A percentile compares a stretch with the other conserved stretches of the same genome.
Evolutionary conservation across 30 jellyfish, hydroid and myxozoan genomes (phyloP).

Genomic region (Sanderia malayensis): DNA sequence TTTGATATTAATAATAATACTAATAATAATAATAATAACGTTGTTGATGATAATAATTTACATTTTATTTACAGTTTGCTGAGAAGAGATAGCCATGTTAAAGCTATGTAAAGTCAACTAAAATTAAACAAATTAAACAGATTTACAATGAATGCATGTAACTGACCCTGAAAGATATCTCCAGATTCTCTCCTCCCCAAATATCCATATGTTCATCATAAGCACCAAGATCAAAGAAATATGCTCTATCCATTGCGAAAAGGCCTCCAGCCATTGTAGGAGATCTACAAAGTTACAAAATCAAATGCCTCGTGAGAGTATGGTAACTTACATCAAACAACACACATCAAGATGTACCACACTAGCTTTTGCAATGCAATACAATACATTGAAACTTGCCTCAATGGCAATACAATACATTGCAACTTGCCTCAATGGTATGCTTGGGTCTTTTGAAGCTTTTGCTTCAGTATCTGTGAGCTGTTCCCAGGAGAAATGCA

Average conservation of each 20-base stretch:
- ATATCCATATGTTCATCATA: slow-evolving; percentile 88
- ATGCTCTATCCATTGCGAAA: slow-evolving; percentile 80
- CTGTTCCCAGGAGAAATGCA: slow-evolving; percentile 88
- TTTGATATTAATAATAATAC: too few relatives aligned
- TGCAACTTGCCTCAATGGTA: slow-evolving; percentile 63
- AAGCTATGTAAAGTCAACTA: too few relatives aligned
- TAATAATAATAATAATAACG: too few relatives aligned
- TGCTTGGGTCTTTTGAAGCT: slow-evolving; percentile 9
- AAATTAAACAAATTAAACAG: too few relatives aligned
- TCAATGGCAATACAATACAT: too few relatives aligned
- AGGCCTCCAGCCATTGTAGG: slow-evolving; percentile 99
- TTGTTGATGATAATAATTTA: too few relatives aligned
- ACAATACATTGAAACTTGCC: too few relatives aligned
- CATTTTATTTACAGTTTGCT: too few relatives aligned
- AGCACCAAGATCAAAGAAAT: slow-evolving; percentile 83
- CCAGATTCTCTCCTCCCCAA: slow-evolving; percentile 97
- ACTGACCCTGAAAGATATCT: slow-evolving; percentile 85
- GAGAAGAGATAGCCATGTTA: too few relatives aligned
- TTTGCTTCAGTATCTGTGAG: slow-evolving; percentile 33
- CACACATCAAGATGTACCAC: too few relatives aligned
- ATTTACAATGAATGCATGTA: too few relatives aligned
- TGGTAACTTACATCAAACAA: not conserved
- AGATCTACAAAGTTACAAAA: slow-evolving; percentile 48
- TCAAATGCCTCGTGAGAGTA: not conserved
- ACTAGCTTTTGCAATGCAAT: too few relatives aligned